Conservation (phyloP, 2,888 invertebrate genomes). For the Melangyna quadrimaculata region DNA sequence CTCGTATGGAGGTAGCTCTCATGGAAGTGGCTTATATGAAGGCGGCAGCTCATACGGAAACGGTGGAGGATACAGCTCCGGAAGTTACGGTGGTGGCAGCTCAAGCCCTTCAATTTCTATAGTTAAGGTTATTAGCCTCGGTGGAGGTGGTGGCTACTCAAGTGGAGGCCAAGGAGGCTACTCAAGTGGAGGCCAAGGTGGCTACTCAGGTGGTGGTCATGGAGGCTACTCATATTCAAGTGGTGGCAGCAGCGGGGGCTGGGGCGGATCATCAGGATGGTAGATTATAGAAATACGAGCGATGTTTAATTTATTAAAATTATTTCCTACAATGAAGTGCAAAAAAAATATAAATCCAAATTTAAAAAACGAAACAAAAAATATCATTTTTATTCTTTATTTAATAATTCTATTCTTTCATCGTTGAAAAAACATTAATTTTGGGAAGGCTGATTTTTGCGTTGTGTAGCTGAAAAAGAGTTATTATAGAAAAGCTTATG, state of each 20-base stretch:
- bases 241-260: slow-evolving; percentile 51
- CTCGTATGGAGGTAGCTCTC: slow-evolving; percentile 55
- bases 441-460: too few species aligned
- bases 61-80: slow-evolving; percentile 40
- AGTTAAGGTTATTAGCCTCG: slow-evolving; percentile 45
- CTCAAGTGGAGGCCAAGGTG: slow-evolving; percentile 46
- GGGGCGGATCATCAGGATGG: slow-evolving; percentile 18
- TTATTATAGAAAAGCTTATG: too few species aligned
- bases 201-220: slow-evolving; percentile 54
- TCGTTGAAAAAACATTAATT: too few species aligned
- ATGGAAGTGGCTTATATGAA: slow-evolving; percentile 15
- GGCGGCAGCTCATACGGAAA: slow-evolving; percentile 44
- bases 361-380: background rate
- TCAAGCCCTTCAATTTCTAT: slow-evolving; percentile 37
- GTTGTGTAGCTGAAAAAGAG: too few species aligned
- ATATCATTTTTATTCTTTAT: background rate
- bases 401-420: too few species aligned
- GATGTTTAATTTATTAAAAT: background rate
- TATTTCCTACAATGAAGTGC: slow-evolving; percentile 7
- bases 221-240: slow-evolving; percentile 52
- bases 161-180: slow-evolving; percentile 51
- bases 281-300: background rate
- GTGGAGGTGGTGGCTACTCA: slow-evolving; percentile 47
- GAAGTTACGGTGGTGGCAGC: slow-evolving; percentile 25
- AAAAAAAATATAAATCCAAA: background rate